phyloP scores from a whole-genome alignment of 2,888 invertebrate genomes.

The Diaphora mendica region DNA sequence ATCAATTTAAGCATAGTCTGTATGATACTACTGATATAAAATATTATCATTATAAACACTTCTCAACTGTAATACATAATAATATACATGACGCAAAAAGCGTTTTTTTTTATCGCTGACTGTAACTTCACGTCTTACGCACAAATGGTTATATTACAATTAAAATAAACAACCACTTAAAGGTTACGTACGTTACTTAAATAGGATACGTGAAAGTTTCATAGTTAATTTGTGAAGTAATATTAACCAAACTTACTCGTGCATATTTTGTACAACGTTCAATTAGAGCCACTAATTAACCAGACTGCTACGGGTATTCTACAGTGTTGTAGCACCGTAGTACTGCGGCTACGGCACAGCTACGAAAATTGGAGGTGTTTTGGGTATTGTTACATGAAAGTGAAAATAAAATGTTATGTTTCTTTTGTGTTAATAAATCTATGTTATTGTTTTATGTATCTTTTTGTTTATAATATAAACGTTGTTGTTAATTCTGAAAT shows the following conservation, averaged over 20 bases:
- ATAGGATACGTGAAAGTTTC: neutral
- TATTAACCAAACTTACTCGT: neutral
- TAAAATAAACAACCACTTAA: neutral
- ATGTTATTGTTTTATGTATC: too few relatives aligned
- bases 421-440: neutral
- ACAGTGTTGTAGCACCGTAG: slow-evolving; percentile 8
- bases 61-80: neutral
- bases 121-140: too few relatives aligned
- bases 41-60: neutral
- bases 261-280: neutral
- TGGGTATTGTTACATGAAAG: neutral
- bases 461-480: too few relatives aligned
- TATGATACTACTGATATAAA: neutral
- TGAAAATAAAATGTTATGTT: neutral
- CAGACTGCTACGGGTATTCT: slow-evolving; percentile 4
- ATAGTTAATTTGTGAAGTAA: neutral
- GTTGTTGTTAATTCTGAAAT: neutral
- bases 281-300: neutral
- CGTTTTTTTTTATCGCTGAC: neutral
- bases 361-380: neutral
- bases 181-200: too few relatives aligned
- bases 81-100: too few relatives aligned
- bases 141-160: too few relatives aligned
- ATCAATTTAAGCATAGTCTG: neutral
- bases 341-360: neutral